phyloP scores from a whole-genome alignment of 2,113 vertebrate species.

The Rhagologus leucostigma region DNA sequence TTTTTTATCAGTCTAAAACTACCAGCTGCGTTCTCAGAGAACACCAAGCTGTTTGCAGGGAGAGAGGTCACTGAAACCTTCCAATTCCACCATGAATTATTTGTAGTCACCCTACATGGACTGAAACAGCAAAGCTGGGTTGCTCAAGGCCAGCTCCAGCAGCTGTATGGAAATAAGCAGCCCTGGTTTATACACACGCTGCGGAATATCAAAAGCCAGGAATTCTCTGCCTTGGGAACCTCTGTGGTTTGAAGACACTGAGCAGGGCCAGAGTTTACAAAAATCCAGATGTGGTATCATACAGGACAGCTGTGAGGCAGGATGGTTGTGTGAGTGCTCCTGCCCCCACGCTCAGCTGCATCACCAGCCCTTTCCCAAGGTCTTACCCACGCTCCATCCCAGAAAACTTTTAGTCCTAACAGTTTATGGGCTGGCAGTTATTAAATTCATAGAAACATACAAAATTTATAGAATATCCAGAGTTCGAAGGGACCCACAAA shows the following conservation, averaged over 20 bases:
- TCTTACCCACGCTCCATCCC: accelerated
- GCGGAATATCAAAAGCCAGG: background rate
- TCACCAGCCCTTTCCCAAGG: background rate
- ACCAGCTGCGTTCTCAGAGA: background rate
- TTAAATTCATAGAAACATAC: accelerated
- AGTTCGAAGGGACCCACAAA: background rate
- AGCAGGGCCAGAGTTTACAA: background rate
- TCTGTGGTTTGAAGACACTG: background rate
- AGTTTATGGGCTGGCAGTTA: background rate
- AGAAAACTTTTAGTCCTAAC: background rate
- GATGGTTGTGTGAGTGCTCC: background rate
- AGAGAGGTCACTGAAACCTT: background rate
- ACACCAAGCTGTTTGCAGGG: background rate
- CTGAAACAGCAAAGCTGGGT: background rate
- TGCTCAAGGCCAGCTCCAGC: slow-evolving; percentile 5
- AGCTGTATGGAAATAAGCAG: slow-evolving; percentile 5
- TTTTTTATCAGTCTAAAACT: background rate
- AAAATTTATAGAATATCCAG: background rate
- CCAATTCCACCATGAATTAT: background rate
- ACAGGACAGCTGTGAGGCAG: background rate
- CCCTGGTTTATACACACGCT: background rate
- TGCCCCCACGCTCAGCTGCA: accelerated
- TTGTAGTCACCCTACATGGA: background rate
- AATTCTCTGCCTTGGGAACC: background rate
- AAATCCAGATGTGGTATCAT: accelerated